Base-by-base conservation (phyloP, 2,797 vertebrate species). In the Craterocephalus amniculus region DNA sequence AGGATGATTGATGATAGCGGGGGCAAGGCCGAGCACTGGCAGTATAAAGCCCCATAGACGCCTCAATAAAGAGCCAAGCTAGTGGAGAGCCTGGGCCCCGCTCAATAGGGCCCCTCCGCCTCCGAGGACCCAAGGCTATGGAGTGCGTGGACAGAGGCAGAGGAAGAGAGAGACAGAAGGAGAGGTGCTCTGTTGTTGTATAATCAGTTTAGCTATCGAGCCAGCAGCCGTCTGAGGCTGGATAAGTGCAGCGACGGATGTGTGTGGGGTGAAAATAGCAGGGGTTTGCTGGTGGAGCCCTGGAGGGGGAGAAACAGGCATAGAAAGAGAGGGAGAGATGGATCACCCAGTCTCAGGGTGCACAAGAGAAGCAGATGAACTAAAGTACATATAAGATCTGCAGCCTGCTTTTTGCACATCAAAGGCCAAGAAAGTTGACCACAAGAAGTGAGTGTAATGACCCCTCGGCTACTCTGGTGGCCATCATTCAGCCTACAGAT, bases 1-100 rank as follows among this genome's bases (percentile, higher is more conserved):
- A 72, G 95, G 94, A 98, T 99, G 98, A 99, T 99, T 99, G 98
- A 99, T 99, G 98, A 98, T 89, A 94, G 94, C 88, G 94, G 93
- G 97, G 97, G 96, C 97, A 97, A 97, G 96, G 95, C 97, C 94
- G 95, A 94, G 96, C 94, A 91, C 94, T 94, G 93, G 90, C 92
- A 91, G 94, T 94, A 98, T 96, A 98, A 97, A 97, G 96, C 95
- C 92, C 94, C 95, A 97, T 97, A 97, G 94, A 98, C 91, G 93
- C 91, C 69, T 88, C 91, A 95, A 98, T 98, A 97, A 96, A 96
- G 95, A 96, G 94, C 94, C 89, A 51, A 93, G 95, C 90, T 94
- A 96, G 95, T 96, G 94, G 95, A 96, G 95, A 96, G 96, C 95
- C 93, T 83, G 95, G 93, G 90, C 94, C 93, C 89, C 89, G 93